These are phyloP conservation scores for Camponotus pennsylvanicus DNA, from an alignment of 1,140 invertebrate genomes.

Conservation along the genomic window DNA sequence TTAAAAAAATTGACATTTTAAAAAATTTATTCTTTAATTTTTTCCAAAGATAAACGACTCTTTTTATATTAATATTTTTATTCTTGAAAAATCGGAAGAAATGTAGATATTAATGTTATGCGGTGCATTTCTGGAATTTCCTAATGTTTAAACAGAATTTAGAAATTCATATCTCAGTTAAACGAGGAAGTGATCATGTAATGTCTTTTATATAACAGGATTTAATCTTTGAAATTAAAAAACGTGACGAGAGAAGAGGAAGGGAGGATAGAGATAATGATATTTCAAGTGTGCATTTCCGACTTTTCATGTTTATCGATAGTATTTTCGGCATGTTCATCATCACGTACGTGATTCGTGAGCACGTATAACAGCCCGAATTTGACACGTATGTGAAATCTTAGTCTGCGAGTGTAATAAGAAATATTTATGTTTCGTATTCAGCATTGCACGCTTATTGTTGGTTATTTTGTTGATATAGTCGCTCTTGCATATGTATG, in stretches of 20 bases:
- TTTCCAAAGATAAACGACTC: not conserved
- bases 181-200: not conserved
- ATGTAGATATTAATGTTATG: not conserved
- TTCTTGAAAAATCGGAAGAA: not conserved
- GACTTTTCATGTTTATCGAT: not conserved
- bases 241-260: not conserved
- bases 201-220: not conserved
- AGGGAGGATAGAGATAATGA: not conserved
- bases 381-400: slow-evolving; percentile 24
- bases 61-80: slow-evolving; percentile 11
- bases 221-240: not conserved
- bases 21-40: slow-evolving; percentile 10
- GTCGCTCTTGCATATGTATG: not conserved
- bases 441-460: not conserved
- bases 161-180: not conserved
- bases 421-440: slow-evolving; percentile 30
- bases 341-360: slow-evolving; percentile 40
- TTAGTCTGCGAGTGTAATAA: not conserved
- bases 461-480: not conserved
- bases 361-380: not conserved
- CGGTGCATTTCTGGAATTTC: not conserved
- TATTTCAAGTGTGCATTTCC: slow-evolving; percentile 21
- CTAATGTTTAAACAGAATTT: not conserved
- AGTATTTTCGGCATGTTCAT: slow-evolving; percentile 36
- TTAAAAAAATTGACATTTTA: not conserved